Base-by-base conservation (phyloP, 2,113 vertebrate species). In the Passerina amoena region DNA sequence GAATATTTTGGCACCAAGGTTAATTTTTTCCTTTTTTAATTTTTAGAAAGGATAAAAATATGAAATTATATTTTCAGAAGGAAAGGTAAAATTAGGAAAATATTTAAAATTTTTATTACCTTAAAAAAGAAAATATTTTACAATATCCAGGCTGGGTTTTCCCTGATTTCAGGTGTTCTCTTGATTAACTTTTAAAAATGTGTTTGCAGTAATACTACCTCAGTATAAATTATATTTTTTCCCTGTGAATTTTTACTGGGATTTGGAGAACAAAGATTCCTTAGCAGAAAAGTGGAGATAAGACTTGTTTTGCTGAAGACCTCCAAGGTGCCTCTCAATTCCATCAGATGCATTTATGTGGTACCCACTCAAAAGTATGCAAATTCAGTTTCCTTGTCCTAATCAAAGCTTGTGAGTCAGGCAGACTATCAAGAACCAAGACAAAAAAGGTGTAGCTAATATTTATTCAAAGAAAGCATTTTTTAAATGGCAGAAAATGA, bases 401-500 rank as follows among this genome's bases (percentile, higher is more conserved):
- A 27, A 65, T 30, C 1, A 0, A 68, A 18, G 33, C 6, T 75
- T 83, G 19, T 4, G 12, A 66, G 10, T 70, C 9, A 80, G 65
- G 30, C 38, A 71, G 63, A 86, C 22, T 57, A 54, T 31, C 47
- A 85, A 73, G 63, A 86, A 21, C 13, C 51, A 70, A 50, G 54
- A 82, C 35, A 68, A 65, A 80, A 76, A 70, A 51, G 22, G 7
- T 80, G 24, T 14, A 42, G 16, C 66, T 63, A 61, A 59, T 2
- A 4, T 94, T 96, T 93, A 93, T 95, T 95, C 22, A 33, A 86
- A 88, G 13, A 75, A 77, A 60, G 31, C 22, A 14, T 40, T 87
- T 73, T 17, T 70, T 21, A 73, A 88, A 44, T 6, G 18, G 31
- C 35, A 81, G 47, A 59, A 70, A 66, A 83, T 12, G 48, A 47